phyloP scores from a whole-genome alignment of 2,113 vertebrate genomes.

The Clarias magur region DNA sequence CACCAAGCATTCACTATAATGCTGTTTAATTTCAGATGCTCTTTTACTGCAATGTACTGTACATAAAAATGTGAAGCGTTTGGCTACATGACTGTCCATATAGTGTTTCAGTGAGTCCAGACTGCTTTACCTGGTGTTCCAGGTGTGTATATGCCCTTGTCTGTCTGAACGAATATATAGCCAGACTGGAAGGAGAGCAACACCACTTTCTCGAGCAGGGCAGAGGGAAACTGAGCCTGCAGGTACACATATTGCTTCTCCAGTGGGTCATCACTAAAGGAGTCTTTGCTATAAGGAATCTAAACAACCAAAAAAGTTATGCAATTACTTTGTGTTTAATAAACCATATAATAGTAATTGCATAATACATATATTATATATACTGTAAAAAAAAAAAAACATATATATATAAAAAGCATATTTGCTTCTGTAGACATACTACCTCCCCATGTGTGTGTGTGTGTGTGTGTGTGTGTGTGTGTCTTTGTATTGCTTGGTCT shows the following conservation, averaged over 20 bases:
- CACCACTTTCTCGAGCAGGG: constrained; percentile 44
- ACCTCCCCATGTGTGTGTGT: too few relatives aligned
- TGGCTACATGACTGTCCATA: background rate
- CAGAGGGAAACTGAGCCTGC: constrained; percentile 34
- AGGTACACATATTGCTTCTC: constrained; percentile 51
- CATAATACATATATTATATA: too few relatives aligned
- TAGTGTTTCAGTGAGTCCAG: background rate
- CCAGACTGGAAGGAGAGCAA: constrained; percentile 56
- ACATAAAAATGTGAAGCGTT: background rate
- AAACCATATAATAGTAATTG: too few relatives aligned
- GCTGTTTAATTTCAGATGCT: too few relatives aligned
- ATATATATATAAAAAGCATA: too few relatives aligned
- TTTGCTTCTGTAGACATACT: too few relatives aligned
- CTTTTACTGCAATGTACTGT: too few relatives aligned
- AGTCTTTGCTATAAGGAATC: constrained; percentile 28
- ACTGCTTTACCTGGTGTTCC: constrained; percentile 18
- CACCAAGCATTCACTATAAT: too few relatives aligned
- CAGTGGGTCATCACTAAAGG: constrained; percentile 26
- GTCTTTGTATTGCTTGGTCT: too few relatives aligned
- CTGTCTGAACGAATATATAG: constrained; percentile 57
- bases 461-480: too few relatives aligned
- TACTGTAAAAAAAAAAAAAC: too few relatives aligned
- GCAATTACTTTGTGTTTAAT: too few relatives aligned
- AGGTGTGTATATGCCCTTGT: constrained; percentile 54
- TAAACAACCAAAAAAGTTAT: background rate